Percentiles rank a stretch among this genome's conserved stretches.
These are phyloP conservation scores for Leptopilina myrica DNA, from an alignment of 2,888 invertebrate species.

Conservation along the genomic window DNA sequence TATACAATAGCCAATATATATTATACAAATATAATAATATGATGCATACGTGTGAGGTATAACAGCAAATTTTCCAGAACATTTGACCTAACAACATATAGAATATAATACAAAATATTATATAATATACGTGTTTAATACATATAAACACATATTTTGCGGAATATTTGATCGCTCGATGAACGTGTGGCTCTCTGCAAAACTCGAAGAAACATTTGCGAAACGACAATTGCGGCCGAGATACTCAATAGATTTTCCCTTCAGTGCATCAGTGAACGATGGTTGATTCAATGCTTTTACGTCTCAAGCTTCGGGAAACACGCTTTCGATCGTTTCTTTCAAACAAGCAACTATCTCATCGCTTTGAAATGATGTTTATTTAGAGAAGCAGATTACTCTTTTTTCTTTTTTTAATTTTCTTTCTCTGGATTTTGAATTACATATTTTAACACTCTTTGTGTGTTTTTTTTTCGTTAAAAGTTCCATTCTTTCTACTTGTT, in stretches of 20 bases:
- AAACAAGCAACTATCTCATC: constrained; percentile 3
- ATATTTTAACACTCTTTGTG: too few species aligned
- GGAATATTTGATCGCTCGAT: constrained; percentile 25
- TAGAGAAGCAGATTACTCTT: not conserved
- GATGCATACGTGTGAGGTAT: too few species aligned
- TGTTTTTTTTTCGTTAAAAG: too few species aligned
- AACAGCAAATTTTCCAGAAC: too few species aligned
- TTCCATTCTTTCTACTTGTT: too few species aligned
- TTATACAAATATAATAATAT: too few species aligned
- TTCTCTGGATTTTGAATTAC: too few species aligned
- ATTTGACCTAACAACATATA: too few species aligned
- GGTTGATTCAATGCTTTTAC: constrained; percentile 31
- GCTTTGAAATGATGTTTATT: not conserved
- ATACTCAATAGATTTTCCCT: constrained; percentile 19
- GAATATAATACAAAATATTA: too few species aligned
- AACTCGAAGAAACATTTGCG: constrained; percentile 14
- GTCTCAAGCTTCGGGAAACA: constrained; percentile 25
- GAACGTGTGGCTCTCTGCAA: not conserved
- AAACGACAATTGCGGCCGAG: constrained; percentile 21
- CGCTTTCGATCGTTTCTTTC: not conserved
- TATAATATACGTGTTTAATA: too few species aligned
- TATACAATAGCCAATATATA: too few species aligned
- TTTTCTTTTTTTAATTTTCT: too few species aligned
- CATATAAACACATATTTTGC: not conserved
- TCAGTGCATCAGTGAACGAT: constrained; percentile 35